phyloP scores from a whole-genome alignment of 2,113 vertebrate species.

The Grammomys surdaster region DNA sequence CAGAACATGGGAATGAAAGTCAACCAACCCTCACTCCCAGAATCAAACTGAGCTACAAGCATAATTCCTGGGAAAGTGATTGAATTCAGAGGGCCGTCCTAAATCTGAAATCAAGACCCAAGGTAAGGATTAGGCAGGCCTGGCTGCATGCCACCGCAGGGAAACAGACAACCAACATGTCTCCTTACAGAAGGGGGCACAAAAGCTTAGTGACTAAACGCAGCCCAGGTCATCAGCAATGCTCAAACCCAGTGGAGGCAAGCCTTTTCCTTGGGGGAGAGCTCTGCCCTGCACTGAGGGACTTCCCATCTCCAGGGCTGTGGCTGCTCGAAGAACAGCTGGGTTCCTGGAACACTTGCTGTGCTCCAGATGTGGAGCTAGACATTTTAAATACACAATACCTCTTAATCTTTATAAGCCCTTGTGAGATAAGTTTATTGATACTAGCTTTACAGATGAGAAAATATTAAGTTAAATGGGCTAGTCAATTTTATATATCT shows the following conservation, averaged over 20 bases:
- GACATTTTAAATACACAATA: neutral
- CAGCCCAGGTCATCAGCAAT: no score
- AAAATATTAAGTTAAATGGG: neutral
- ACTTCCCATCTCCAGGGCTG: neutral
- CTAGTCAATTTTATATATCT: neutral
- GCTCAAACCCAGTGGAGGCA: neutral
- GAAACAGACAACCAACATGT: neutral
- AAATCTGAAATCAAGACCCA: neutral
- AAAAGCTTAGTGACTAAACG: neutral
- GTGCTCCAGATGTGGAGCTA: neutral
- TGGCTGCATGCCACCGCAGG: neutral
- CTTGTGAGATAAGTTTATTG: neutral
- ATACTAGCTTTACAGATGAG: neutral
- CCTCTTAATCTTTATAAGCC: neutral
- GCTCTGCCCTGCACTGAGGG: fast-evolving
- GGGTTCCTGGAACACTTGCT: neutral
- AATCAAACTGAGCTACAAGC: neutral
- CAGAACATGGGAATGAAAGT: neutral
- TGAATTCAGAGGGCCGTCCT: neutral
- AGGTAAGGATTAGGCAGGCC: neutral
- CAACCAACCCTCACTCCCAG: neutral
- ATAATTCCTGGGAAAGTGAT: neutral
- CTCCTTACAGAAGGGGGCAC: neutral
- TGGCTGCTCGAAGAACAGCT: neutral
- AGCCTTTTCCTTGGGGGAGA: neutral